Conservation (phyloP, 2,888 invertebrate species). For the Empis livida region DNA sequence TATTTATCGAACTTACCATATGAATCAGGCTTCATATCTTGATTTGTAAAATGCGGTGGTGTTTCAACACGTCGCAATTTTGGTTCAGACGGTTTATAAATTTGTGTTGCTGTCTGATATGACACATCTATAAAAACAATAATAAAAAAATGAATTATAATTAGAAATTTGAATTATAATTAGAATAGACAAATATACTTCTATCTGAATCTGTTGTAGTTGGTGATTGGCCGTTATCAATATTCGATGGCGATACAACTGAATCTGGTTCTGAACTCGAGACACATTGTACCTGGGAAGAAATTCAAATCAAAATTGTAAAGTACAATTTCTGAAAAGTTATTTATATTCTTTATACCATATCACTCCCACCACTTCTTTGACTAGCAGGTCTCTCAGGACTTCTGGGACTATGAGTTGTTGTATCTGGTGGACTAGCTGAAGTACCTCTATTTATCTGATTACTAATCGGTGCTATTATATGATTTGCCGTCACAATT, state of each 20-base stretch:
- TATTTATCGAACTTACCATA: constrained; percentile 21
- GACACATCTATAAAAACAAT: constrained; percentile 20
- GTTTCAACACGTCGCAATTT: constrained; percentile 31
- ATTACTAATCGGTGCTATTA: constrained; percentile 22
- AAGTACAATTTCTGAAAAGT: not conserved
- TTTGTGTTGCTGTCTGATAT: constrained; percentile 24
- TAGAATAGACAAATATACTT: constrained; percentile 16
- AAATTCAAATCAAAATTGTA: not conserved
- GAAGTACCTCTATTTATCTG: constrained; percentile 17
- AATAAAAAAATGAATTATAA: not conserved
- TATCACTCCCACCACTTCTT: constrained; percentile 35
- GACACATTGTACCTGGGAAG: constrained; percentile 70
- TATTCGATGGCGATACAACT: constrained; percentile 37
- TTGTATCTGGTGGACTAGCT: constrained; percentile 70
- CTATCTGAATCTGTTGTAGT: constrained; percentile 33
- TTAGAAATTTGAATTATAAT: no score
- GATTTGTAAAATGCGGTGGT: constrained; percentile 19
- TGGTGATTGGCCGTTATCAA: constrained; percentile 33
- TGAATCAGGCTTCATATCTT: constrained; percentile 26
- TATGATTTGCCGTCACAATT: constrained; percentile 15
- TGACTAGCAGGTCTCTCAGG: constrained; percentile 37
- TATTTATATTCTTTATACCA: constrained; percentile 22
- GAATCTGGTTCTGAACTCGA: constrained; percentile 75
- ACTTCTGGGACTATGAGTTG: constrained; percentile 68
- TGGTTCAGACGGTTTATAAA: constrained; percentile 32